These are phyloP conservation scores for Drosophila incognita DNA, from an alignment of 2,888 invertebrate genomes.

Conservation along the genomic window DNA sequence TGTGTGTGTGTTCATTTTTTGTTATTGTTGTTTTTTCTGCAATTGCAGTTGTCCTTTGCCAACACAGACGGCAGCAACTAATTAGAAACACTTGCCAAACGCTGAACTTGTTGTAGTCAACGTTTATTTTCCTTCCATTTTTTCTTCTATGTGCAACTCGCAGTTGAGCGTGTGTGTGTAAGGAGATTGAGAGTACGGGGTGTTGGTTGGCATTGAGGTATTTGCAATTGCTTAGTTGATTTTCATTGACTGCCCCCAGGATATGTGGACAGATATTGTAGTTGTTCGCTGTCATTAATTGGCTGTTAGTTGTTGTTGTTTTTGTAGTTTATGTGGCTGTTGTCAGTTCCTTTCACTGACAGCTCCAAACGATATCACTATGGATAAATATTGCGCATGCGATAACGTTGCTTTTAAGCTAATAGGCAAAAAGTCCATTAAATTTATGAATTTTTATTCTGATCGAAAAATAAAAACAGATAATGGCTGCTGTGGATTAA, in stretches of 20 bases:
- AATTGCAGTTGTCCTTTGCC: conserved; percentile 51
- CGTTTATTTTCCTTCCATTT: background rate
- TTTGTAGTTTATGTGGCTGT: conserved; percentile 26
- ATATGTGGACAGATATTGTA: conserved; percentile 67
- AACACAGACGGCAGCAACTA: conserved; percentile 65
- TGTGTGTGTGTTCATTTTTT: conserved; percentile 23
- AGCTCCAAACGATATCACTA: conserved; percentile 43
- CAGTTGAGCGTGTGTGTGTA: background rate
- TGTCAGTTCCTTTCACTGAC: conserved; percentile 54
- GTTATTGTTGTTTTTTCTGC: conserved; percentile 43
- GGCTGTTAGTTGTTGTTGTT: conserved; percentile 59
- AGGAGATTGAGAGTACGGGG: conserved; percentile 7
- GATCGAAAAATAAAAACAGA: background rate
- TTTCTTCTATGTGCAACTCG: conserved; percentile 3
- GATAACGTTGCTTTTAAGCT: conserved; percentile 28
- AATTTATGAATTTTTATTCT: background rate
- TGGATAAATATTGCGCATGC: conserved; percentile 40
- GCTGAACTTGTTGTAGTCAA: conserved; percentile 31
- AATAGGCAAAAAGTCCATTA: conserved; percentile 14
- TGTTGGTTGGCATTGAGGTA: conserved; percentile 27
- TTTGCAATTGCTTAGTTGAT: conserved; percentile 78
- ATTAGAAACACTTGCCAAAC: conserved; percentile 71
- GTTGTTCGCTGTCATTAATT: conserved; percentile 76
- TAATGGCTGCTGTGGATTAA: background rate
- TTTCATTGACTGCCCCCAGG: conserved; percentile 74